Evolutionary conservation across 2,888 invertebrate genomes (phyloP).

Genomic region (Metallyticus violacea): DNA sequence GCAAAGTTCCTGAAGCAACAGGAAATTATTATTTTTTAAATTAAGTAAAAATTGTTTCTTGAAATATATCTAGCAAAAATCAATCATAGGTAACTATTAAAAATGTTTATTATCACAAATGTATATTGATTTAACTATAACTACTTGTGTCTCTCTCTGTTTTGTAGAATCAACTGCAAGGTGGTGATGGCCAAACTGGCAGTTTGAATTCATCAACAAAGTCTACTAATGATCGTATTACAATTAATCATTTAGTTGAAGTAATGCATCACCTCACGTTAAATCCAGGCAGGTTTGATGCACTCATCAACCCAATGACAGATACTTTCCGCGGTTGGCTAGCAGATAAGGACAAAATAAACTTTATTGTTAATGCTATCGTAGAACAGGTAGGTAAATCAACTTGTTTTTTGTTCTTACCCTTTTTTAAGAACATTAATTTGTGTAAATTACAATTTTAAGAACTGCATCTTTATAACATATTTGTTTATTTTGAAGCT

Average conservation of each 20-base stretch:
- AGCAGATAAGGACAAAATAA: conserved; percentile 59
- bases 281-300: conserved; percentile 76
- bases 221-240: background rate
- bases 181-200: background rate
- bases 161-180: background rate
- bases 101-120: too few species aligned
- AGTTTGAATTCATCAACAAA: background rate
- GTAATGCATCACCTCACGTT: conserved; percentile 72
- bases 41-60: too few species aligned
- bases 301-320: conserved; percentile 65
- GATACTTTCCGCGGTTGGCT: conserved; percentile 66
- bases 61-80: too few species aligned
- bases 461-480: too few species aligned
- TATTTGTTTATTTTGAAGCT: too few species aligned
- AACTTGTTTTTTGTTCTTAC: background rate
- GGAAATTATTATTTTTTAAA: too few species aligned
- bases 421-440: background rate
- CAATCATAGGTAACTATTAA: too few species aligned
- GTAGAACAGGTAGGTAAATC: conserved; percentile 57
- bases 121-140: too few species aligned
- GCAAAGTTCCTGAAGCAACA: too few species aligned
- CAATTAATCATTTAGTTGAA: conserved; percentile 56
- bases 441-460: too few species aligned
- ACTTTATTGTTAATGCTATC: conserved; percentile 63
- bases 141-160: background rate